phyloP scores from a whole-genome alignment of 2,888 invertebrate genomes.

The Drosophila hamatofila region DNA sequence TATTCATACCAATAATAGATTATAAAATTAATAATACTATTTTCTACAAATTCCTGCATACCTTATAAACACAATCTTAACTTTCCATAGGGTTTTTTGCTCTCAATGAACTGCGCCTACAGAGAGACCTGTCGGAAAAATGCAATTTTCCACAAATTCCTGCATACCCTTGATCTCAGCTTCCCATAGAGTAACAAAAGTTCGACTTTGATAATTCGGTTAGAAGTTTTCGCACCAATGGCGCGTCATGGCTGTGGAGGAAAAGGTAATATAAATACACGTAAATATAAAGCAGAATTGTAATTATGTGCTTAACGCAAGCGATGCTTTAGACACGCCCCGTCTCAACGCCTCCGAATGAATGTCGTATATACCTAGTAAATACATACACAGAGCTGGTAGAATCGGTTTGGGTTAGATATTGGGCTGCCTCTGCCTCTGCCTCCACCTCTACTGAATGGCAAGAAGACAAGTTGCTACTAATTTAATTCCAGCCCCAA shows the following conservation, averaged over 20 bases:
- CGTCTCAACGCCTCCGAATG: slow-evolving; percentile 19
- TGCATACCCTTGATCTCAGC: no score
- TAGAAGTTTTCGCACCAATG: slow-evolving; percentile 8
- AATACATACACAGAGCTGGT: slow-evolving; percentile 17
- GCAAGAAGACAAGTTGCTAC: slow-evolving; percentile 65
- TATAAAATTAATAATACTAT: not conserved
- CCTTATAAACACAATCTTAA: no score
- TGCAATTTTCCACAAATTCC: no score
- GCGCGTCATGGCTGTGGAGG: slow-evolving; percentile 26
- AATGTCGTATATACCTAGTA: slow-evolving; percentile 8
- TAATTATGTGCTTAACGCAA: slow-evolving; percentile 80
- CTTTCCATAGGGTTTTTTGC: no score
- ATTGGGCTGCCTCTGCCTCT: slow-evolving; percentile 19
- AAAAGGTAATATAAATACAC: slow-evolving; percentile 78
- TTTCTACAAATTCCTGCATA: not conserved
- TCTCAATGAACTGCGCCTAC: no score
- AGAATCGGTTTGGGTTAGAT: slow-evolving; percentile 20
- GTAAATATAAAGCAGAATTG: slow-evolving; percentile 80
- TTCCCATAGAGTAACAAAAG: slow-evolving; percentile 20
- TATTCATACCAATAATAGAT: not conserved
- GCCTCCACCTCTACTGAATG: slow-evolving; percentile 10
- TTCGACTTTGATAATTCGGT: slow-evolving; percentile 10
- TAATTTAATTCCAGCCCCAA: slow-evolving; percentile 64
- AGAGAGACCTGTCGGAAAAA: slow-evolving; percentile 20
- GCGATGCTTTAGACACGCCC: slow-evolving; percentile 60